phyloP scores from a whole-genome alignment of 1,140 invertebrate genomes.

The Drosophila simulans region DNA sequence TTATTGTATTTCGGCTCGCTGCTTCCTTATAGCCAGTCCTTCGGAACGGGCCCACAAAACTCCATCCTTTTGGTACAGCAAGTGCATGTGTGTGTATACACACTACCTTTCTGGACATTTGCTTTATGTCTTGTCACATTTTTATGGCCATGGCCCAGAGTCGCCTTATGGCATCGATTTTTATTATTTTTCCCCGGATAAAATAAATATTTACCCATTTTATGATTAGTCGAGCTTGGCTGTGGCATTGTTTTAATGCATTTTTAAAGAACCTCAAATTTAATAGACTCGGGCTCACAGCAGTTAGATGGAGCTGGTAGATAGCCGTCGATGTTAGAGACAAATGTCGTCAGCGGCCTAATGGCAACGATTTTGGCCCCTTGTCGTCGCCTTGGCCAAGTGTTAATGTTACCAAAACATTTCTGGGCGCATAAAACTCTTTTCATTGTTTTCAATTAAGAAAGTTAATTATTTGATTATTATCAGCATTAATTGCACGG shows the following conservation, averaged over 20 bases:
- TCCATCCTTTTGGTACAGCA: conserved; percentile 44
- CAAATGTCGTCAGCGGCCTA: conserved; percentile 37
- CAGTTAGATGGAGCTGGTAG: conserved; percentile 30
- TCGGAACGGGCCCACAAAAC: conserved; percentile 12
- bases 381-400: conserved; percentile 40
- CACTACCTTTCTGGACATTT: conserved; percentile 52
- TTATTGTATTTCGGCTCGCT: conserved; percentile 69
- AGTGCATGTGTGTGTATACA: conserved; percentile 37
- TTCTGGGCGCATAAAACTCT: conserved; percentile 60
- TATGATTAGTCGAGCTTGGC: conserved; percentile 57
- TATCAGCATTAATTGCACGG: conserved; percentile 77
- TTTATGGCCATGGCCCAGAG: conserved; percentile 52
- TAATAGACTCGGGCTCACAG: conserved; percentile 60
- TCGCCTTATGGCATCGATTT: conserved; percentile 76
- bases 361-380: conserved; percentile 24
- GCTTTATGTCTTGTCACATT: conserved; percentile 78
- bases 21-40: conserved; percentile 56
- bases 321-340: conserved; percentile 32
- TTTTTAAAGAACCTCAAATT: conserved; percentile 74
- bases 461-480: conserved; percentile 83
- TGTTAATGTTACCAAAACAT: conserved; percentile 82
- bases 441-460: conserved; percentile 83
- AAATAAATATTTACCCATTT: conserved; percentile 79
- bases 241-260: conserved; percentile 68
- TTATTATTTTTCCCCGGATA: conserved; percentile 70